These are phyloP conservation scores for Serranus cabrilla DNA, from an alignment of 2,797 vertebrate genomes.

Conservation along the genomic window DNA sequence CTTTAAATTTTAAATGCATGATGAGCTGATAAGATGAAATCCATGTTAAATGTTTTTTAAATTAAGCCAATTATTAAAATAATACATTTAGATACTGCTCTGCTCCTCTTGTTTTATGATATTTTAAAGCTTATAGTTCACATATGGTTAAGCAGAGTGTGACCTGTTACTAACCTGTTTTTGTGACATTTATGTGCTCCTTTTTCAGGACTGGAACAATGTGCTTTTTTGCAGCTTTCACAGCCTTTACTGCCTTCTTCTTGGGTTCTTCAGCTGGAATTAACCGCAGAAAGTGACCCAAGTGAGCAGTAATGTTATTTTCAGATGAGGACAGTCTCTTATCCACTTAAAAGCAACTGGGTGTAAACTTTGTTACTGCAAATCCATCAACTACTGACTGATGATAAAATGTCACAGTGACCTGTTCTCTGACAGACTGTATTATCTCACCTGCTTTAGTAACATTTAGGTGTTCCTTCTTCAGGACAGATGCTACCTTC, in stretches of 20 bases:
- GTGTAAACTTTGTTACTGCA: neutral
- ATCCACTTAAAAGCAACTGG: neutral
- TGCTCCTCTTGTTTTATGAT: neutral
- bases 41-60: no score
- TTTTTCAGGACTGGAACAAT: constrained; percentile 44
- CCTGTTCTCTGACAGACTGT: neutral
- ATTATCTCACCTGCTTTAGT: constrained; percentile 69
- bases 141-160: neutral
- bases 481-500: constrained; percentile 46
- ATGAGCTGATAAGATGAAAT: neutral
- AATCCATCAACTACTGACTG: no score
- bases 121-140: neutral
- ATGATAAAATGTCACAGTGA: neutral
- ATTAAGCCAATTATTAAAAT: no score
- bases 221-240: constrained; percentile 42
- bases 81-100: neutral
- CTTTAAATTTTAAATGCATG: no score
- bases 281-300: neutral
- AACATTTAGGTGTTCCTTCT: constrained; percentile 70
- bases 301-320: neutral
- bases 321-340: neutral
- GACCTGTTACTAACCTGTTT: constrained; percentile 36
- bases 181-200: constrained; percentile 56
- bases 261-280: constrained; percentile 51
- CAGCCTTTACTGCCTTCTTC: constrained; percentile 27